Evolutionary conservation across 1,140 invertebrate species (phyloP).

Genomic region (Anagrus nilaparvatae): DNA sequence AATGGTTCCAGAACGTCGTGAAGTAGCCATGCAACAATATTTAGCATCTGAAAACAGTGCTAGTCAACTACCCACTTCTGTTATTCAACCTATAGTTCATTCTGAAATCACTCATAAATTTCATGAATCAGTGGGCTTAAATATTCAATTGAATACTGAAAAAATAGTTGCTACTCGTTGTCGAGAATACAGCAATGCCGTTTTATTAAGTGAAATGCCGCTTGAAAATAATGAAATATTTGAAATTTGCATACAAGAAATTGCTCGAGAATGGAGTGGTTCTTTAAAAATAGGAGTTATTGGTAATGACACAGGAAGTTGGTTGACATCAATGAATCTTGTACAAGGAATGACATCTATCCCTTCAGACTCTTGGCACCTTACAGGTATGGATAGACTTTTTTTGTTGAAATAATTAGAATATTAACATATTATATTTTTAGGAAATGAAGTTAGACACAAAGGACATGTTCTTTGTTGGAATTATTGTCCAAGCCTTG

Average conservation of each 20-base stretch:
- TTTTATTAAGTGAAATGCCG: slow-evolving; percentile 63
- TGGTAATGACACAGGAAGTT: slow-evolving; percentile 32
- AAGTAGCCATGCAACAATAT: slow-evolving; percentile 36
- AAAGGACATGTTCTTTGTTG: slow-evolving; percentile 48
- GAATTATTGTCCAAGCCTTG: slow-evolving; percentile 62
- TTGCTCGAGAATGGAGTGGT: slow-evolving; percentile 59
- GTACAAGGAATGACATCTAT: slow-evolving; percentile 49
- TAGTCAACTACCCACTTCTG: slow-evolving; percentile 39
- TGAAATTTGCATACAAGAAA: slow-evolving; percentile 56
- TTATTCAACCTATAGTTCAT: slow-evolving; percentile 35
- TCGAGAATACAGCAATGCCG: slow-evolving; percentile 54
- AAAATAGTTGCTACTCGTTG: slow-evolving; percentile 54
- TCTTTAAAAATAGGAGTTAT: slow-evolving; percentile 63
- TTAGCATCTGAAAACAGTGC: slow-evolving; percentile 39
- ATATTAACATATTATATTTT: slow-evolving; percentile 25
- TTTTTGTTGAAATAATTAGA: slow-evolving; percentile 3
- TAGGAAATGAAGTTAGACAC: slow-evolving; percentile 55
- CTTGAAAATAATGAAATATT: slow-evolving; percentile 64
- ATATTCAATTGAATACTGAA: slow-evolving; percentile 58
- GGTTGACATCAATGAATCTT: slow-evolving; percentile 55
- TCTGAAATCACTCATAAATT: slow-evolving; percentile 41
- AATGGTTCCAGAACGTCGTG: slow-evolving; percentile 36
- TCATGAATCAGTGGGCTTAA: slow-evolving; percentile 64
- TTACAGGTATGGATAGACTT: slow-evolving; percentile 44
- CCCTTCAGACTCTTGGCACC: slow-evolving; percentile 52